Base-by-base conservation (phyloP, 2,888 invertebrate genomes). In the Zaprionus lineosus region DNA sequence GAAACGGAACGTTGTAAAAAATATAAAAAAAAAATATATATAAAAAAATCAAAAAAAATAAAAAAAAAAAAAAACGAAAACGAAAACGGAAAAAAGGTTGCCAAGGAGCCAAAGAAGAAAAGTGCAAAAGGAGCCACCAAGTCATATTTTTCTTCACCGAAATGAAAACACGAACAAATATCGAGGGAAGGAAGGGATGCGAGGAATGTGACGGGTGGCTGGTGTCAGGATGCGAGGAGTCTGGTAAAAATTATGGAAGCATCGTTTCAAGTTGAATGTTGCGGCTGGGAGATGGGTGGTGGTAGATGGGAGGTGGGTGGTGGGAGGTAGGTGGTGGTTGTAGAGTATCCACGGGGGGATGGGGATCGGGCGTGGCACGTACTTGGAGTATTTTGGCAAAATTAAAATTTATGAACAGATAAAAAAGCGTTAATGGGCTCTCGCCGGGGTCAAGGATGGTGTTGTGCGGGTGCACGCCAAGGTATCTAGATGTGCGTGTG, bases 381-480 rank as follows among this genome's bases (percentile, higher is more conserved):
- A 76, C 84, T 82, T 78, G 63, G 69, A 78, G 85, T 78, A 84
- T 81, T 84, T 81, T 77, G 84, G 77, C 47, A 76, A 82, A 83
- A 82, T 82, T 82, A 82, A 82, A 85, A 85, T 82, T 85, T 82
- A 82, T 82, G 82, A 82, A 85, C 67, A 85, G 81, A 83, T 81
- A 84, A 84, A 81, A 79, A 82, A 74, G 79, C 84, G 84, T 79
- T 79, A 84, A 79, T 79, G 84, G 79, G 61, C 74, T 63, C 74
- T 73, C 75, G 74, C 62, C 43, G 61, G 61, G 79, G 79, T 75
- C 82, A 75, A 57, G 60, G 46, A 21, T 14, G 31, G 33, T 8
- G 12, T 11, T 11, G 36, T 29, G 31, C 16, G 2, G 26, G 15
- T 9, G 40, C 18, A 36, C 37, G 37, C 28, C 31, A 39, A 29